A percentile compares a stretch with the other conserved stretches of the same genome.
Conservation (phyloP, 2,797 vertebrate species). For the Pantherophis vulpinus region DNA sequence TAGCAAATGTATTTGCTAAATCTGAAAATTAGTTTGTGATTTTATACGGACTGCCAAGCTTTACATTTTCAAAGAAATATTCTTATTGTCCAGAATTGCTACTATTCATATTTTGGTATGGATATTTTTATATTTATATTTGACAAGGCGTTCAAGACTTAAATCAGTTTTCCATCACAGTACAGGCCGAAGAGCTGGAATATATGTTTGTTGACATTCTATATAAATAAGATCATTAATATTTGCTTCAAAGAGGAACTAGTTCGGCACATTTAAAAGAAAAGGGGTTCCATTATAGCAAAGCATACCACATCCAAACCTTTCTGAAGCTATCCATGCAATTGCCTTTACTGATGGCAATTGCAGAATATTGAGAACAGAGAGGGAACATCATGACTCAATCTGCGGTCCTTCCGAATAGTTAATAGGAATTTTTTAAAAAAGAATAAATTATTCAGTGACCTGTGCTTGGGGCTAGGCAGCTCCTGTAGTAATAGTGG, state of each 20-base stretch:
- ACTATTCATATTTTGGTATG: background rate
- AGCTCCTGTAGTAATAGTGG: background rate
- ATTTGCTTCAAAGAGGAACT: background rate
- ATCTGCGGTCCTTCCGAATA: background rate
- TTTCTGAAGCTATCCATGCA: background rate
- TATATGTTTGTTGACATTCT: background rate
- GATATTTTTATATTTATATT: background rate
- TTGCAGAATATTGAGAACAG: background rate
- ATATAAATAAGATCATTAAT: background rate
- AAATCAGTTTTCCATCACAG: background rate
- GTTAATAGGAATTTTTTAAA: background rate
- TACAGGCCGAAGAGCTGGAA: background rate
- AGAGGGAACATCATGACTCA: background rate
- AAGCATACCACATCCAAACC: background rate
- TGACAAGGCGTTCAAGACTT: background rate
- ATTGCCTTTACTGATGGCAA: background rate
- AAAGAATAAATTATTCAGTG: background rate
- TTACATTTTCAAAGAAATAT: background rate
- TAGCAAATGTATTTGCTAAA: background rate
- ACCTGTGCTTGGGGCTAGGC: background rate
- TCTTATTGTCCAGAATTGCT: background rate
- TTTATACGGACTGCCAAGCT: background rate
- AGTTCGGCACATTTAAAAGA: background rate
- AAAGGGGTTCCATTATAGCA: background rate
- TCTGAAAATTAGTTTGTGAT: background rate